phyloP scores from a whole-genome alignment of 2,797 vertebrate genomes.

The Strix occidentalis region DNA sequence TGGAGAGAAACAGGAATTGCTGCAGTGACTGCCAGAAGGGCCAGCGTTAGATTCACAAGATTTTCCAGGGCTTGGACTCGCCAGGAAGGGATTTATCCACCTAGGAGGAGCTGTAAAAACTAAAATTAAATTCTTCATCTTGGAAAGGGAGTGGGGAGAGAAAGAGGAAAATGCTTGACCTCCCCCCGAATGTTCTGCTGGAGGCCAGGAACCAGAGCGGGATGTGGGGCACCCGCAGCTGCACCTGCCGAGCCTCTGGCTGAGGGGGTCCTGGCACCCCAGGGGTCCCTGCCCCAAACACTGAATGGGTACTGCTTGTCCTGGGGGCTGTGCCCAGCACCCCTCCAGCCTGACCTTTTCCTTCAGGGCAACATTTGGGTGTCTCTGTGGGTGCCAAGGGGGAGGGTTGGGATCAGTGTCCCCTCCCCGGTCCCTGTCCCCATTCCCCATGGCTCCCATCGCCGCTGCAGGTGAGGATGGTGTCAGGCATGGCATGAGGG shows the following conservation, averaged over 20 bases:
- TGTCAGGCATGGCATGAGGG: rapidly evolving
- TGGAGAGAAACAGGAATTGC: conserved; percentile 73
- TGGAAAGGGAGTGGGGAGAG: conserved; percentile 12
- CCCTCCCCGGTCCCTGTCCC: not conserved
- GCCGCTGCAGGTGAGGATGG: not conserved
- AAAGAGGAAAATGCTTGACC: conserved; percentile 36
- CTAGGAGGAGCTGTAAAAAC: conserved; percentile 70
- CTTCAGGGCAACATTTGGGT: not conserved
- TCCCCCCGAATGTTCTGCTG: not conserved
- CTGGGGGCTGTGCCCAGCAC: not conserved
- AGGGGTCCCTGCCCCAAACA: rapidly evolving
- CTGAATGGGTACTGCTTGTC: not conserved
- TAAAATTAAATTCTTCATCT: conserved; percentile 75
- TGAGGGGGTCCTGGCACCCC: rapidly evolving
- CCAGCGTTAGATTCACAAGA: conserved; percentile 62
- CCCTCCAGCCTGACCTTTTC: not conserved
- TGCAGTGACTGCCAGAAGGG: conserved; percentile 66
- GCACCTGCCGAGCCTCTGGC: conserved; percentile 2
- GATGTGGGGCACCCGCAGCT: not conserved
- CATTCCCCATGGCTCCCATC: rapidly evolving
- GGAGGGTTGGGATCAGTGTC: not conserved
- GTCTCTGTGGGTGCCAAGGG: not conserved
- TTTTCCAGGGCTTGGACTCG: conserved; percentile 69
- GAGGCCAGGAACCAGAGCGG: not conserved
- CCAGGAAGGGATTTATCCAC: conserved; percentile 72